Conservation (phyloP, 1,140 invertebrate genomes). For the Drosophila littoralis region DNA sequence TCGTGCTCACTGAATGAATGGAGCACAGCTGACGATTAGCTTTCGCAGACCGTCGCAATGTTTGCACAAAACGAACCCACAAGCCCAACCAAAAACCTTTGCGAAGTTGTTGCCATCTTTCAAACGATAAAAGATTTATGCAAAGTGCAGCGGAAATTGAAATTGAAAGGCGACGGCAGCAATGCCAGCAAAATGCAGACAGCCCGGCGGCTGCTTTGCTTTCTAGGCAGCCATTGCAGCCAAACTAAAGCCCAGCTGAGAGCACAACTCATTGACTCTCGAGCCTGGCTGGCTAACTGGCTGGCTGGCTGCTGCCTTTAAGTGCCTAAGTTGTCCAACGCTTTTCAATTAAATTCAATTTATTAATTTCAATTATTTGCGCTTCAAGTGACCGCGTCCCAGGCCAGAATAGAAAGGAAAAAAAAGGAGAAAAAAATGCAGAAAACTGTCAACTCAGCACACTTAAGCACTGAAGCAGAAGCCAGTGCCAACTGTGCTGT, state of each 20-base stretch:
- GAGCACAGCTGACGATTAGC: conserved; percentile 62
- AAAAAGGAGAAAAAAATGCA: conserved; percentile 10
- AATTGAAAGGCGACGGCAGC: conserved; percentile 28
- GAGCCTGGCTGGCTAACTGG: conserved; percentile 3
- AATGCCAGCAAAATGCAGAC: conserved; percentile 46
- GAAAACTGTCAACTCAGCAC: conserved; percentile 66
- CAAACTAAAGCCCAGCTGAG: conserved; percentile 20
- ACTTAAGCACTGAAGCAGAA: conserved; percentile 62
- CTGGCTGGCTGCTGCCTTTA: conserved; percentile 21
- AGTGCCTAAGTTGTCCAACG: conserved; percentile 58
- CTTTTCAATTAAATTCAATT: conserved; percentile 81
- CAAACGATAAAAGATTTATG: conserved; percentile 71
- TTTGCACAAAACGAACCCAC: conserved; percentile 34
- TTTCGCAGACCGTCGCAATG: conserved; percentile 33
- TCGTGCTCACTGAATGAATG: conserved; percentile 50
- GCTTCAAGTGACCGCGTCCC: conserved; percentile 63
- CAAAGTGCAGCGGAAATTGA: conserved; percentile 75
- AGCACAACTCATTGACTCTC: conserved; percentile 65
- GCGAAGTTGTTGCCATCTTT: conserved; percentile 54
- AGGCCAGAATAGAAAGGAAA: conserved; percentile 18
- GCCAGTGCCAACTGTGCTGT: conserved; percentile 25
- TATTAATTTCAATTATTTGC: conserved; percentile 81
- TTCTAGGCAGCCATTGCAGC: not conserved
- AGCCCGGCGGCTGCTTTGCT: conserved; percentile 1
- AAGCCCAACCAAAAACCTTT: conserved; percentile 21